Evolutionary conservation across 2,888 invertebrate species (phyloP), one percentile per base, ranked within the genome.

Genomic region (Anthoptus insignis): DNA sequence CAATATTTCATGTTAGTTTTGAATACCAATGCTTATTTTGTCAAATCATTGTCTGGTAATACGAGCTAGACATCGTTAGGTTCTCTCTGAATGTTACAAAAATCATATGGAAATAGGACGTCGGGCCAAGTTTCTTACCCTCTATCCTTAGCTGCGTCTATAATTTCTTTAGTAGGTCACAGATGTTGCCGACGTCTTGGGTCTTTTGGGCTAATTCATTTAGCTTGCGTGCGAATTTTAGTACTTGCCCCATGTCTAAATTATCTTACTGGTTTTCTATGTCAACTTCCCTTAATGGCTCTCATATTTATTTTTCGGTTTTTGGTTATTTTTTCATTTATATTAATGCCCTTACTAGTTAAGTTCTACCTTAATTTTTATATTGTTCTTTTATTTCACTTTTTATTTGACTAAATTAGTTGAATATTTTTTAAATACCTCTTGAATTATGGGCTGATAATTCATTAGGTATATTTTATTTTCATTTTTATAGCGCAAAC

Each of bases 391-490:
- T n/a, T n/a, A n/a, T n/a, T n/a, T n/a, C n/a, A n/a, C n/a, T n/a
- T n/a, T n/a, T n/a, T n/a, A n/a, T n/a, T n/a, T n/a, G n/a, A n/a
- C n/a, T n/a, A n/a, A n/a, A n/a, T n/a, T n/a, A n/a, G n/a, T n/a
- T n/a, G n/a, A n/a, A n/a, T 27, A 27, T 7, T 27, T 27, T 27
- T 59, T 59, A 42, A 68, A 76, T 83, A 37, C 75, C 64, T 76
- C 71, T 76, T 77, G 79, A 82, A 81, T 81, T 81, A 75, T 78
- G 84, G 86, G 86, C 86, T 86, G 81, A 76, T 83, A 80, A 79
- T 83, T 83, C 80, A 69, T 72, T 74, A 76, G 67, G 78, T 72
- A 76, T 82, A 67, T 66, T 65, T 50, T n/a, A n/a, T n/a, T n/a
- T n/a, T n/a, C n/a, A n/a, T n/a, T n/a, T n/a, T n/a, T n/a, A n/a